Evolutionary conservation across 2,888 invertebrate species (phyloP).

Genomic region (Drosophila picticornis): DNA sequence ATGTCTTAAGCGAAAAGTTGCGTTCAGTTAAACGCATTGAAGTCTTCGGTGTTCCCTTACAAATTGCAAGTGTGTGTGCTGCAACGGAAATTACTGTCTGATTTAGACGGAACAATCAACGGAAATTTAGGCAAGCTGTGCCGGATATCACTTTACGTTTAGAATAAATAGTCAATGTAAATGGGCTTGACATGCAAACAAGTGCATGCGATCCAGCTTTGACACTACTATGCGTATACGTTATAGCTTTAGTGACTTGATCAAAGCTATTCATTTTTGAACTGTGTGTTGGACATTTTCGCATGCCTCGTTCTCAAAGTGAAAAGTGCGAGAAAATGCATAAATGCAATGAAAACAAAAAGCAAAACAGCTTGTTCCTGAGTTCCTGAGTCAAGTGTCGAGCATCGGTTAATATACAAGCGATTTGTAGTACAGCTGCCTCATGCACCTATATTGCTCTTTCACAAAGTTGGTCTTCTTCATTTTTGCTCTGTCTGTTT

Average conservation of each 20-base stretch:
- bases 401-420: conserved; percentile 36
- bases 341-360: conserved; percentile 36
- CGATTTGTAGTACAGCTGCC: conserved; percentile 16
- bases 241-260: conserved; percentile 3
- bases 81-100: conserved; percentile 32
- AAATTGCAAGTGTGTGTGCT: conserved; percentile 7
- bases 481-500: conserved; percentile 19
- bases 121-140: conserved; percentile 35
- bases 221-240: conserved; percentile 12
- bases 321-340: conserved; percentile 11
- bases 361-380: not conserved
- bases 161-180: conserved; percentile 2
- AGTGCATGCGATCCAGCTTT: not conserved
- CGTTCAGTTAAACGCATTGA: conserved; percentile 1
- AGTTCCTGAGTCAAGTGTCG: conserved; percentile 24
- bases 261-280: conserved; percentile 1
- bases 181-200: not conserved
- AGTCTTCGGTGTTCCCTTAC: not conserved
- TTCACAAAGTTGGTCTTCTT: conserved; percentile 6
- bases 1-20: conserved; percentile 1
- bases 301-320: not conserved
- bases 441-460: not conserved
- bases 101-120: conserved; percentile 12
- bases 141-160: conserved; percentile 27
- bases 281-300: not conserved